A percentile compares a stretch with the other conserved stretches of the same genome.
Evolutionary conservation across 2,113 vertebrate species (phyloP).

Genomic region (Cyphomyrus plagiostoma): DNA sequence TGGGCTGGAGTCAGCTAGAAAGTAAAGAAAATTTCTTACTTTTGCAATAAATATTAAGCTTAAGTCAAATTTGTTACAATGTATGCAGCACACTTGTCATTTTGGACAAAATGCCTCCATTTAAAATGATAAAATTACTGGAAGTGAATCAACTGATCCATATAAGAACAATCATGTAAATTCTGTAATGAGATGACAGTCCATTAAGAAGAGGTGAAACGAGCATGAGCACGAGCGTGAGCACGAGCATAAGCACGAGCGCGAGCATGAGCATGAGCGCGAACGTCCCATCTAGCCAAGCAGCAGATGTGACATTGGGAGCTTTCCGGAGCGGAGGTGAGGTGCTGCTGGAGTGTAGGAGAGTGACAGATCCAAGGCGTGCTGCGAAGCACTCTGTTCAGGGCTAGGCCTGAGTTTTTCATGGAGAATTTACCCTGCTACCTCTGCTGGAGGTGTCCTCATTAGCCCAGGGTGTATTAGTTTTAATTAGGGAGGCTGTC

Average conservation of each 20-base stretch:
- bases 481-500: slow-evolving; percentile 4
- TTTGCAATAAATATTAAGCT: not conserved
- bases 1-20: not conserved
- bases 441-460: not conserved
- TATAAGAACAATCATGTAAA: not conserved
- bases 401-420: not conserved
- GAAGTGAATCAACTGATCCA: not conserved
- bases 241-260: not conserved
- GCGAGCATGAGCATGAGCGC: not conserved
- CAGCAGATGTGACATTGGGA: not conserved
- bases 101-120: not conserved
- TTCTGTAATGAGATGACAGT: not conserved
- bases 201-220: not conserved
- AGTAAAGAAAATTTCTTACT: not conserved
- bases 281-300: not conserved
- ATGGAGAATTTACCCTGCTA: not conserved
- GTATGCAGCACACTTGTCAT: not conserved
- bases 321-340: not conserved
- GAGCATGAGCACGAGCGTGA: not conserved
- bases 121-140: not conserved
- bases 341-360: not conserved
- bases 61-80: not conserved
- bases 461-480: slow-evolving; percentile 5
- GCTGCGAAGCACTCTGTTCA: not conserved
- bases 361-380: not conserved